A percentile compares a stretch with the other conserved stretches of the same genome.
phyloP scores from a whole-genome alignment of 2,888 invertebrate genomes.

The Hypolimnas misippus region DNA sequence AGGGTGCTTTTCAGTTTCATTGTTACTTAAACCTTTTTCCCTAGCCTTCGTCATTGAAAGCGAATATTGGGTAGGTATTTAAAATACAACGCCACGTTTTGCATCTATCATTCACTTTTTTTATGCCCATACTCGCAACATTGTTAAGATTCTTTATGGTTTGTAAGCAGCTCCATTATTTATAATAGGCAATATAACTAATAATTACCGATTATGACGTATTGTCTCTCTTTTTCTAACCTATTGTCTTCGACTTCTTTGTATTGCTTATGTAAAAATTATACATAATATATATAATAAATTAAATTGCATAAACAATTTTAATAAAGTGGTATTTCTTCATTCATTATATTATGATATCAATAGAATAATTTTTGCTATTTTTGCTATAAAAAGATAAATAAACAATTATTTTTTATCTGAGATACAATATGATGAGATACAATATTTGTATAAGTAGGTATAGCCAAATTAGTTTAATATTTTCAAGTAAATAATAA shows the following conservation, averaged over 20 bases:
- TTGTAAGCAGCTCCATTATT: constrained; percentile 69
- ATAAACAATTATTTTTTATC: too few relatives aligned
- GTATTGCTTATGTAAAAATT: too few relatives aligned
- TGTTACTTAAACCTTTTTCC: constrained; percentile 55
- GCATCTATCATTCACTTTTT: constrained; percentile 59
- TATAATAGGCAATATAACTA: constrained; percentile 65
- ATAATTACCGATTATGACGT: constrained; percentile 67
- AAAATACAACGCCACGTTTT: constrained; percentile 56
- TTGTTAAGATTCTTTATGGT: constrained; percentile 66
- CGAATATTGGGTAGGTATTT: constrained; percentile 62
- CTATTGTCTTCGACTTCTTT: constrained; percentile 13
- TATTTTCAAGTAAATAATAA: too few relatives aligned
- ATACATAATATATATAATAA: too few relatives aligned
- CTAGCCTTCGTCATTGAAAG: constrained; percentile 44
- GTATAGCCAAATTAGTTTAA: too few relatives aligned
- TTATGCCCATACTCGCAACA: constrained; percentile 53
- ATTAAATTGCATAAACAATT: too few relatives aligned
- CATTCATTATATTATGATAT: too few relatives aligned
- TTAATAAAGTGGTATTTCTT: too few relatives aligned
- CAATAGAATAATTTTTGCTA: too few relatives aligned
- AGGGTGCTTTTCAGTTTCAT: constrained; percentile 70
- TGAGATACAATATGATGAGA: too few relatives aligned
- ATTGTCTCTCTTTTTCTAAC: constrained; percentile 43
- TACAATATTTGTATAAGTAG: too few relatives aligned
- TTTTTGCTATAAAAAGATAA: too few relatives aligned